Evolutionary conservation across 2,888 invertebrate genomes (phyloP), one percentile per base, ranked within the genome.

Genomic region (Mellilla xanthometata): DNA sequence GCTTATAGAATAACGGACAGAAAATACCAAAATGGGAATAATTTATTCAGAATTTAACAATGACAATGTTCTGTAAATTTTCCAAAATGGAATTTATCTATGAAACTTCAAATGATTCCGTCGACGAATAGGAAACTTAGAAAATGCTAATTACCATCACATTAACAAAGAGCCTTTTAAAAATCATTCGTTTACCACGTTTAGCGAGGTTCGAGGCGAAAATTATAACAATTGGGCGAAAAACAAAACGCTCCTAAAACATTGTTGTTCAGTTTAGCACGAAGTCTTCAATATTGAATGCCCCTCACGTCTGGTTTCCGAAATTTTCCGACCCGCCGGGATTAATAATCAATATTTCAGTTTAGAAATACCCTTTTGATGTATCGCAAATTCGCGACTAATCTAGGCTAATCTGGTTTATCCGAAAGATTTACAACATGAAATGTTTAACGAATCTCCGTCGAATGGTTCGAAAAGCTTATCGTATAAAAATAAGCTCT

Each of bases 121-220:
- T n/a, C 15, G 6, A 19, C 3, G 2, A 1, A 8, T 27, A 24
- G 22, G 24, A 32, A 45, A 47, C 36, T 40, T 48, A 12, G 33
- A 23, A 10, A 31, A 45, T 39, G 28, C 47, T 52, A 56, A 56
- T 52, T 28, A 28, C 28, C 28, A 47, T 19, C 13, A 30, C 3
- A 35, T 48, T 42, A 47, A 43, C 54, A 50, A 41, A 44, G 45
- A 35, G 39, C 27, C 15, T 29, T 7, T 54, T 48, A 35, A 48
- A 24, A 12, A 33, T 11, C 6, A 33, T 42, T 47, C 40, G 26
- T 36, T 29, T 23, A 42, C 32, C 33, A 28, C 3, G 24, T 50
- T 49, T 40, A 34, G 33, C 27, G 9, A 24, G 22, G 31, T 22
- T 32, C 30, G 15, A 35, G 45, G 35, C 11, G 27, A 26, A 22